Base-by-base conservation (phyloP, 1,140 invertebrate genomes). In the Diorhabda carinulata region DNA sequence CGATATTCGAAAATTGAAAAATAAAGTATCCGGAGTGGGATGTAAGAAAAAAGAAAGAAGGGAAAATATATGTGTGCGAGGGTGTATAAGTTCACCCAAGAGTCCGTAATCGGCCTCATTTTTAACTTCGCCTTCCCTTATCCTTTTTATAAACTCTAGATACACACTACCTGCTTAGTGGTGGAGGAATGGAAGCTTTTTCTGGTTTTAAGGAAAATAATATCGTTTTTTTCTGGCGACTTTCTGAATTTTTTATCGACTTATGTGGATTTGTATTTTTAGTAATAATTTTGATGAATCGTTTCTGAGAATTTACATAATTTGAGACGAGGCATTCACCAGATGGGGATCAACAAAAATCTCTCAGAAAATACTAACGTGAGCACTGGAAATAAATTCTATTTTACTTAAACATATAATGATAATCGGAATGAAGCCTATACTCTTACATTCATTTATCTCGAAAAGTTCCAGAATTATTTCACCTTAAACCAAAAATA, bases 1-100 rank as follows among this genome's bases (percentile, higher is more conserved):
- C 47, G 47, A 52, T 52, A 52, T 52, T 52, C 47, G 47, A 52
- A 52, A 52, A 52, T 52, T 52, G 47, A 52, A 52, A 52, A 52
- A 52, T 52, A 52, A 52, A 52, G n/a, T 52, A 52, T 3, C 47
- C 3, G 6, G 4, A 52, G 47, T n/a, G n/a, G 47, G 47, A n/a
- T 4, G 47, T 52, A 52, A 52, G 47, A 52, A 52, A n/a, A n/a
- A 52, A 52, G 47, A 52, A 52, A 52, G 47, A n/a, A 52, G 47
- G 47, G 47, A 52, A 52, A 52, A 52, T 52, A 52, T 52, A 52
- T 52, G 47, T 52, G 47, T 52, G n/a, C 47, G 47, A 52, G 47
- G 47, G 47, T 52, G n/a, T 52, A 52, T 52, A 52, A 52, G 3
- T 52, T 52, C 47, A 52, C 47, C 47, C 47, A 8, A n/a, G 47